Conservation (phyloP, 2,113 vertebrate genomes). For the Sphyrna mokarran region DNA sequence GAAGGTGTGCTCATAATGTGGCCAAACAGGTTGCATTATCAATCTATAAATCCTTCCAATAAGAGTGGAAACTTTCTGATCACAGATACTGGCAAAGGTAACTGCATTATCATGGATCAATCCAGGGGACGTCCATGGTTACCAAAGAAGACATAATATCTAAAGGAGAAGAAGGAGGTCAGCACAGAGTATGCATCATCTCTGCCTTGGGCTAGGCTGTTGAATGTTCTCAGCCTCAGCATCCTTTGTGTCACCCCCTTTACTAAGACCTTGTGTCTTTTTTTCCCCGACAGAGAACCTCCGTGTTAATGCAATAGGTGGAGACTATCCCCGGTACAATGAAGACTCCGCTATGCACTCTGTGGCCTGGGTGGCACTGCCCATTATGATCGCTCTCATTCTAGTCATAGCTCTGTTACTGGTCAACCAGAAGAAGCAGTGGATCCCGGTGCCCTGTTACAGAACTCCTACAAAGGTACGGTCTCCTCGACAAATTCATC, state of each 20-base stretch:
- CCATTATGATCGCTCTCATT: constrained; percentile 63
- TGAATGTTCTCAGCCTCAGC: background rate
- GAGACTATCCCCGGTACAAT: constrained; percentile 29
- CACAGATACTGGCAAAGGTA: too few species aligned
- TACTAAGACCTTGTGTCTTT: background rate
- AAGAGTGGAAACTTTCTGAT: too few species aligned
- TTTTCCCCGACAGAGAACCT: background rate
- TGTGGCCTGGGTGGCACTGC: constrained; percentile 65
- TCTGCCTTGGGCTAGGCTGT: background rate
- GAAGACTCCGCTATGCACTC: constrained; percentile 60
- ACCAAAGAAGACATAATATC: too few species aligned
- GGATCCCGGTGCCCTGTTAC: constrained; percentile 78
- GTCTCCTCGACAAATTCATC: background rate
- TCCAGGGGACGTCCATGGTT: too few species aligned
- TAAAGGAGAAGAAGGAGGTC: too few species aligned
- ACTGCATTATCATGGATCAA: too few species aligned
- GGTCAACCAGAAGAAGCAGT: constrained; percentile 77
- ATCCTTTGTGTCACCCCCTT: background rate
- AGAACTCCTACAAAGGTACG: constrained; percentile 75
- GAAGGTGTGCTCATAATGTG: too few species aligned
- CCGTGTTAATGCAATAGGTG: constrained; percentile 1
- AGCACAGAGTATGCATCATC: too few species aligned
- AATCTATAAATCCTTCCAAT: too few species aligned
- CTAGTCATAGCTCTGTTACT: constrained; percentile 66
- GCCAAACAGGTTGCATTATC: too few species aligned